Percentiles rank a stretch among this genome's conserved stretches.
These are phyloP conservation scores for Paedocypris micromegethes DNA, from an alignment of 2,797 vertebrate species.

Conservation along the genomic window DNA sequence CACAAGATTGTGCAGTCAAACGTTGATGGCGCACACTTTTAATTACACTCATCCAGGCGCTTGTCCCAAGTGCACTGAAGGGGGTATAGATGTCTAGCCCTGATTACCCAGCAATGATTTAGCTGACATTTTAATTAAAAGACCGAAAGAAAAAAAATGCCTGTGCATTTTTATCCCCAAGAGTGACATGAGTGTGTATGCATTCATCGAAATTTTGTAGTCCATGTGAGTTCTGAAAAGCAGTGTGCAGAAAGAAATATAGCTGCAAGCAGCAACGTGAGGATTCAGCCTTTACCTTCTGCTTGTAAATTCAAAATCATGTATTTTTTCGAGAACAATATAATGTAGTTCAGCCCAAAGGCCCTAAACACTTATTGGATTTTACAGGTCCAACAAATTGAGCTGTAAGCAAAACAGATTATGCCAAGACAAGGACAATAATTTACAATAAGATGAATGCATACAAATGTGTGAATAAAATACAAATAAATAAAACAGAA, in stretches of 20 bases:
- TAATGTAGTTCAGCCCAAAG: too few species aligned
- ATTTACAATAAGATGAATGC: too few species aligned
- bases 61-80: constrained; percentile 46
- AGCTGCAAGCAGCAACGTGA: too few species aligned
- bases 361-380: too few species aligned
- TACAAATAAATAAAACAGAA: too few species aligned
- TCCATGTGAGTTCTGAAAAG: constrained; percentile 13
- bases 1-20: constrained; percentile 9
- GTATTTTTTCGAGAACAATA: too few species aligned
- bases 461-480: too few species aligned
- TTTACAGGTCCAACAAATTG: too few species aligned
- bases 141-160: constrained; percentile 61
- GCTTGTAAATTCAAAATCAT: too few species aligned
- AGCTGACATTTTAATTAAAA: constrained; percentile 79
- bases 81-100: constrained; percentile 59
- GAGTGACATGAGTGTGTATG: constrained; percentile 50
- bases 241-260: neutral
- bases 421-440: too few species aligned
- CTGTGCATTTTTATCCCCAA: constrained; percentile 61
- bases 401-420: too few species aligned
- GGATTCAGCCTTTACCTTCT: too few species aligned
- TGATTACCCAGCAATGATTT: constrained; percentile 76
- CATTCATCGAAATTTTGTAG: constrained; percentile 10
- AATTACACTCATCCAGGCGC: constrained; percentile 53
- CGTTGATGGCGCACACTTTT: constrained; percentile 47